Evolutionary conservation across 2,888 invertebrate genomes (phyloP).

Genomic region (Synergus japonicus): DNA sequence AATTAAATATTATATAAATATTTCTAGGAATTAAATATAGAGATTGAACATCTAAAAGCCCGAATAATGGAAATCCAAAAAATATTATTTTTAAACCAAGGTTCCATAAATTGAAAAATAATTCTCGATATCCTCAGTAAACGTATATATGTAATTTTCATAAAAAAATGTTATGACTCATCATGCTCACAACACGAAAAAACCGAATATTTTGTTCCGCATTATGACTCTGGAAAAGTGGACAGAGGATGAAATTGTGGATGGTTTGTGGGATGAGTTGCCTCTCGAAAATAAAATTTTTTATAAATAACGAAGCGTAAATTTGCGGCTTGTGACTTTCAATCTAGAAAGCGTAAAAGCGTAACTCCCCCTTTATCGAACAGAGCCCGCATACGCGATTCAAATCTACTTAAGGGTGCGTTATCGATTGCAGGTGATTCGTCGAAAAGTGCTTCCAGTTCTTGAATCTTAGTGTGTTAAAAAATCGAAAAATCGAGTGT

Average conservation of each 20-base stretch:
- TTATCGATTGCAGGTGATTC: conserved; percentile 29
- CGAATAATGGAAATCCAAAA: not conserved
- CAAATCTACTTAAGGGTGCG: not conserved
- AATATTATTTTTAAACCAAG: not conserved
- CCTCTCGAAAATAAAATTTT: not conserved
- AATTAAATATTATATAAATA: not conserved
- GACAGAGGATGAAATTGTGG: not conserved
- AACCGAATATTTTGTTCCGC: not conserved
- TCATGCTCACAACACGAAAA: not conserved
- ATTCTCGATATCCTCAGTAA: not conserved
- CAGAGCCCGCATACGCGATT: not conserved
- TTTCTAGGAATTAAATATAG: not conserved
- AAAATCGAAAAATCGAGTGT: conserved; percentile 4
- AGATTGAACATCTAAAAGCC: not conserved
- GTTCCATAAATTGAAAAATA: not conserved
- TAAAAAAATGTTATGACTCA: not conserved
- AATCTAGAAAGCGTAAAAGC: conserved; percentile 12
- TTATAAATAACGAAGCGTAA: not conserved
- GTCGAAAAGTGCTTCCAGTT: conserved; percentile 26
- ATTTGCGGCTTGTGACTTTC: not conserved
- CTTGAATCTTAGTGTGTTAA: not conserved
- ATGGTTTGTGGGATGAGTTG: not conserved
- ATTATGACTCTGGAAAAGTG: not conserved
- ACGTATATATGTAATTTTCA: not conserved
- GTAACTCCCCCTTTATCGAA: conserved; percentile 22